Evolutionary conservation across 2,888 invertebrate genomes (phyloP).

Genomic region (Adelphocoris suturalis): DNA sequence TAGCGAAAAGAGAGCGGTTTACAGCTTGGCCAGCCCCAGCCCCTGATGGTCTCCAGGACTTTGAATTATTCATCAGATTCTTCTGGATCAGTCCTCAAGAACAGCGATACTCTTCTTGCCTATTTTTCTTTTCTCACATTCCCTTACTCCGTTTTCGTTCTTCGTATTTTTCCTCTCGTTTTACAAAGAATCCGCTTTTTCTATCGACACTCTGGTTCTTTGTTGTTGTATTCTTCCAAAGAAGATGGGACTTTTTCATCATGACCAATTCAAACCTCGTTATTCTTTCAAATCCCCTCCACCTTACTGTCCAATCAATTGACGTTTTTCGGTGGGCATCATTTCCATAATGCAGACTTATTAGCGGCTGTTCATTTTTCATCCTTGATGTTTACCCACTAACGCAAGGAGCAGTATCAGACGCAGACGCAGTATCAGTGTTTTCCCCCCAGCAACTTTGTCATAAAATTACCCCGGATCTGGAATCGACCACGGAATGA

Average conservation of each 20-base stretch:
- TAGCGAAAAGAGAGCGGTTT: conserved; percentile 53
- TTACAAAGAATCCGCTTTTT: conserved; percentile 36
- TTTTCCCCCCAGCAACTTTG: too few species aligned
- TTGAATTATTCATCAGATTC: conserved; percentile 70
- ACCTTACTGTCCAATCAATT: neutral
- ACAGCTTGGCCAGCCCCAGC: conserved; percentile 52
- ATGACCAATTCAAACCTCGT: conserved; percentile 46
- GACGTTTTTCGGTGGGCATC: conserved; percentile 13
- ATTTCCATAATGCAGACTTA: conserved; percentile 62
- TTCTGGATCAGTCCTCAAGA: conserved; percentile 67
- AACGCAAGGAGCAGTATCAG: too few species aligned
- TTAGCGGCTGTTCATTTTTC: conserved; percentile 2
- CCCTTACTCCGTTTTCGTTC: neutral
- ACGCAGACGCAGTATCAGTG: too few species aligned
- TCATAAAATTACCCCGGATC: too few species aligned
- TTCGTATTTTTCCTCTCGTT: neutral
- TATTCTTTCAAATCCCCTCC: conserved; percentile 28
- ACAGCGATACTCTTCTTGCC: conserved; percentile 60
- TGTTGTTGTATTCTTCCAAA: neutral
- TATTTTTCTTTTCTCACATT: conserved; percentile 51
- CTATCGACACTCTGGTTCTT: conserved; percentile 13
- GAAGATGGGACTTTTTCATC: neutral
- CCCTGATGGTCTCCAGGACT: conserved; percentile 54
- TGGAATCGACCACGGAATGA: too few species aligned
- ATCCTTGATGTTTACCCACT: too few species aligned